Evolutionary conservation across 2,888 invertebrate genomes (phyloP).

Genomic region (Marasmarcha lunaedactyla): DNA sequence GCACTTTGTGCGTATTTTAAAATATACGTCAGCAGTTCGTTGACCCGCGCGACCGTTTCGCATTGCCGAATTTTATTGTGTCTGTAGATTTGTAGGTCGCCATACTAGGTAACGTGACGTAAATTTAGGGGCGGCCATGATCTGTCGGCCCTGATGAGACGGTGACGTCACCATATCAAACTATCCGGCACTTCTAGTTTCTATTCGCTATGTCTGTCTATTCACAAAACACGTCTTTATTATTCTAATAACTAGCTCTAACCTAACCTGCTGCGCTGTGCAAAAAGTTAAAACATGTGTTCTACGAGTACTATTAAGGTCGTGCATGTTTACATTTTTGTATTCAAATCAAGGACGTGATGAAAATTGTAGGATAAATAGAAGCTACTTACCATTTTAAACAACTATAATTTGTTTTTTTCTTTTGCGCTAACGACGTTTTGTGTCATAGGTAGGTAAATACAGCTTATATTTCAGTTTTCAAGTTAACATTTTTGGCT

Average conservation of each 20-base stretch:
- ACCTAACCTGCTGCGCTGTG: conserved; percentile 48
- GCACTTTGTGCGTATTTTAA: conserved; percentile 62
- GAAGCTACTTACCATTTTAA: too few species aligned
- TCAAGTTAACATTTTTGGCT: too few species aligned
- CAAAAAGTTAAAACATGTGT: conserved; percentile 28
- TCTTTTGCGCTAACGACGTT: too few species aligned
- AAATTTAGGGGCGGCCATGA: conserved; percentile 49
- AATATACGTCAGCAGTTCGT: conserved; percentile 62
- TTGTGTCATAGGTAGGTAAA: too few species aligned
- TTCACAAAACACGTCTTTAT: conserved; percentile 48
- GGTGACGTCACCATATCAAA: conserved; percentile 55
- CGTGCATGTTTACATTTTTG: conserved; percentile 41
- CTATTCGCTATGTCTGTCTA: conserved; percentile 39
- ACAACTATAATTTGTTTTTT: too few species aligned
- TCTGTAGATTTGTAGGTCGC: conserved; percentile 69
- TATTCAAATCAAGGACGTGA: conserved; percentile 37
- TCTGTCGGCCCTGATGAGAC: conserved; percentile 13
- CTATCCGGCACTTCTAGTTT: conserved; percentile 57
- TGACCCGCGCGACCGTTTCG: conserved; percentile 50
- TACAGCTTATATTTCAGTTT: too few species aligned
- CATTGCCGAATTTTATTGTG: conserved; percentile 65
- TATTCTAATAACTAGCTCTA: conserved; percentile 56
- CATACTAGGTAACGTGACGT: conserved; percentile 52
- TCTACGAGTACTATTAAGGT: conserved; percentile 48
- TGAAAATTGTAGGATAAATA: too few species aligned